Evolutionary conservation across 2,113 vertebrate species (phyloP), one percentile per base, ranked within the genome.

Genomic region (Plectropomus leopardus): DNA sequence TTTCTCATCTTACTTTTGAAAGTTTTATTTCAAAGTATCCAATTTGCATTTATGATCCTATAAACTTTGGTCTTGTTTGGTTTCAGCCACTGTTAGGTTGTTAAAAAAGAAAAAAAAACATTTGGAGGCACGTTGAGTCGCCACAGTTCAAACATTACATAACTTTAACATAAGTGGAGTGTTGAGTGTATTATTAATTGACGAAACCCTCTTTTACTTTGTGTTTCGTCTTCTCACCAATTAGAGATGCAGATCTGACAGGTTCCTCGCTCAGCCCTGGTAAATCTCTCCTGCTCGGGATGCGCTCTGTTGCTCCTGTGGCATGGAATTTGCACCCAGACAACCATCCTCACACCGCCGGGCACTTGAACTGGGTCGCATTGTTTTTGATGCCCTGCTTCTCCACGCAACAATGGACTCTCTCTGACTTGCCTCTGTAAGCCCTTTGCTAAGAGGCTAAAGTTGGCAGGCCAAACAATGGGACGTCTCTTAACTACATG

Each of bases 381-480:
- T 79, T 82, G 86, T 85, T 84, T 77, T 81, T 61, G 55, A 85
- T 71, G 82, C 68, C 85, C 57, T 42, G 72, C 82, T 89, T 86
- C 80, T 86, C 84, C 81, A 81, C 57, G 78, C 84, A 80, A 88
- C 92, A 90, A 81, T 88, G 77, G 51, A 32, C 54, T 48, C 76
- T 73, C 82, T 88, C 82, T 87, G 85, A 72, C 72, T 9, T 19
- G 60, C 55, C 68, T 85, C 80, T 63, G 79, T 90, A 91, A 92
- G 83, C 90, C 70, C 78, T 76, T 48, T 21, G 78, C 86, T 85
- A 83, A 88, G 89, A 92, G 86, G 91, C 86, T 87, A 45, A 87
- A 82, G 87, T 78, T 90, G 84, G 88, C 86, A 84, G 78, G 83
- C 44, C 42, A 68, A 64, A 91, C 92, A 92, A 88, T 90, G 77